Base-by-base conservation (phyloP, 2,113 vertebrate species). In the Lichenostomus cassidix region DNA sequence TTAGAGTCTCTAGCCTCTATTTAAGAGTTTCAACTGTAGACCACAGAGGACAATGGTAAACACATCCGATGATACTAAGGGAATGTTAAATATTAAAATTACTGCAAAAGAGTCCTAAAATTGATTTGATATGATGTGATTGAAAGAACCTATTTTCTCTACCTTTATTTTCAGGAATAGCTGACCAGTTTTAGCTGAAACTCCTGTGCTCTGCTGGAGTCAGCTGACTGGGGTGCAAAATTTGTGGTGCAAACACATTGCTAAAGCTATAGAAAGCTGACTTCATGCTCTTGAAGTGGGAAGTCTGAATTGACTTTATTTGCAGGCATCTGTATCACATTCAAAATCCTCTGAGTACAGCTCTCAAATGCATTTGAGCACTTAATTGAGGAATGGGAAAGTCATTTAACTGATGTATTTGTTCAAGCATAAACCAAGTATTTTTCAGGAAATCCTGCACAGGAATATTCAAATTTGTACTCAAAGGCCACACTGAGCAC, bases 401-500 rank as follows among this genome's bases (percentile, higher is more conserved):
- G 7, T 56, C 3, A 31, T n/a, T 73, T 56, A 46, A 23, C 15
- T n/a, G 8, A 20, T 59, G 5, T 8, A 19, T 16, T 62, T 5
- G 27, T 71, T 85, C 39, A 81, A 73, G n/a, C 5, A 5, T 7
- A 31, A 52, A 50, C 5, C 31, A 62, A 67, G 1, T 31, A 3
- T 56, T 81, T 92, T 52, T 1, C 23, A 22, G 25, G 46, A 46
- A 42, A 33, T 44, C 18, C 18, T 67, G 2, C 8, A 0, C 0
- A 1, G 16, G 15, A 6, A 13, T 56, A 35, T 33, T 71, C 28
- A 16, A 4, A 10, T 74, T 46, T 46, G 25, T 49, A 7, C 35
- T 81, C 21, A 4, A 6, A 31, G 33, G 24, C 24, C 42, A 29
- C n/a, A 3, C 3, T 0, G 17, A 58, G 39, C 19, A 21, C 18